Evolutionary conservation across 2,888 invertebrate genomes (phyloP).

Genomic region (Phyllotreta striolata): DNA sequence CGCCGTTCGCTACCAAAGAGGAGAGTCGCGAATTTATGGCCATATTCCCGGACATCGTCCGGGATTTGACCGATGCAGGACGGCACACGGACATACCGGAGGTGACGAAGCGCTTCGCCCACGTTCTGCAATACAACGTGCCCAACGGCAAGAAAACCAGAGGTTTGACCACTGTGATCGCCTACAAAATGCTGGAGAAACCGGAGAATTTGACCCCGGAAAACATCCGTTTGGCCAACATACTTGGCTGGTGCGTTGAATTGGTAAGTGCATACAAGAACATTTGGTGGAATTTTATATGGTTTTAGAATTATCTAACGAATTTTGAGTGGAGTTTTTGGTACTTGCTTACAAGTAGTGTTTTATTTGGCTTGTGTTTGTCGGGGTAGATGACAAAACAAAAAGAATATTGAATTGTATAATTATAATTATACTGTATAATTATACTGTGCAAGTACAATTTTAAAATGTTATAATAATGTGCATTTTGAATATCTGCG

Average conservation of each 20-base stretch:
- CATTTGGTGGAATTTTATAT: neutral
- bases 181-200: conserved; percentile 77
- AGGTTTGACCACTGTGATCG: conserved; percentile 75
- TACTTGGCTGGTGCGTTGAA: conserved; percentile 95
- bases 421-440: too few species aligned
- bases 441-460: too few species aligned
- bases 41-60: conserved; percentile 85
- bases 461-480: too few species aligned
- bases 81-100: conserved; percentile 80
- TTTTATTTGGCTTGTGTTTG: too few species aligned
- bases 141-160: conserved; percentile 89
- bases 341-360: too few species aligned
- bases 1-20: conserved; percentile 73
- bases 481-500: too few species aligned
- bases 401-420: too few species aligned
- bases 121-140: conserved; percentile 86
- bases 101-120: conserved; percentile 81
- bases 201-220: conserved; percentile 76
- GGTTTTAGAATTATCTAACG: neutral
- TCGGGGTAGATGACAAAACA: too few species aligned
- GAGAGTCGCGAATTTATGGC: conserved; percentile 89
- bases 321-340: neutral
- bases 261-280: conserved; percentile 70
- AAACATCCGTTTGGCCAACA: conserved; percentile 79
- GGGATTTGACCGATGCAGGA: conserved; percentile 81